These are phyloP conservation scores for Eulithis prunata DNA, from an alignment of 2,888 invertebrate species.

Conservation along the genomic window DNA sequence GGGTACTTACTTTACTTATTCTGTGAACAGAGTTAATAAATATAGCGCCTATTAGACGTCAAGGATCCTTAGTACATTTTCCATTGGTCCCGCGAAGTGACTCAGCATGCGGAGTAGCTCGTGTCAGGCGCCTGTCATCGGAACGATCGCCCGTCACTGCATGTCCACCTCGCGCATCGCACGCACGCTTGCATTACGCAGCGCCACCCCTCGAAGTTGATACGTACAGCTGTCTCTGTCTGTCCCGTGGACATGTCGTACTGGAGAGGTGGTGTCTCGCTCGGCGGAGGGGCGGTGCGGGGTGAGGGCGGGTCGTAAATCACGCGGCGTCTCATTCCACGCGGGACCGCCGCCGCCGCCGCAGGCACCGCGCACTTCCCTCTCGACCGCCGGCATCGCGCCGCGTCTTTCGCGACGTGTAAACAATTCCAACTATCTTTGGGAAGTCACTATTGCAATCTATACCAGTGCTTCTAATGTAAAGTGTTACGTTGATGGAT, in stretches of 20 bases:
- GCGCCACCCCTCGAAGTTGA: constrained; percentile 80
- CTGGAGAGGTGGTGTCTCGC: constrained; percentile 56
- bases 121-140: constrained; percentile 79
- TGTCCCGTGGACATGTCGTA: constrained; percentile 42
- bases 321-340: constrained; percentile 84
- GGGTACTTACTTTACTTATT: constrained; percentile 42
- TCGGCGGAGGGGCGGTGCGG: constrained; percentile 73
- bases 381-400: constrained; percentile 76
- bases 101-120: constrained; percentile 73
- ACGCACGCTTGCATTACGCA: constrained; percentile 85
- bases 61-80: constrained; percentile 59
- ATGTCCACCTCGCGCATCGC: constrained; percentile 83
- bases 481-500: constrained; percentile 78
- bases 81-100: constrained; percentile 72
- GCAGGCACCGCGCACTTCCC: constrained; percentile 82
- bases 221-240: constrained; percentile 69
- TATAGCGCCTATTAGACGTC: constrained; percentile 62
- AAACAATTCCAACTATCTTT: constrained; percentile 72
- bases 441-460: constrained; percentile 68
- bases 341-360: constrained; percentile 82
- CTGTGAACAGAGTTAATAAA: constrained; percentile 57
- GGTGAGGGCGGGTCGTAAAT: constrained; percentile 84
- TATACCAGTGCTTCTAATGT: constrained; percentile 63
- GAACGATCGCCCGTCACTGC: constrained; percentile 81
- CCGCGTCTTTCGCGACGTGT: constrained; percentile 82